Base-by-base conservation (phyloP, 2,113 vertebrate genomes). In the Nerophis ophidion region DNA sequence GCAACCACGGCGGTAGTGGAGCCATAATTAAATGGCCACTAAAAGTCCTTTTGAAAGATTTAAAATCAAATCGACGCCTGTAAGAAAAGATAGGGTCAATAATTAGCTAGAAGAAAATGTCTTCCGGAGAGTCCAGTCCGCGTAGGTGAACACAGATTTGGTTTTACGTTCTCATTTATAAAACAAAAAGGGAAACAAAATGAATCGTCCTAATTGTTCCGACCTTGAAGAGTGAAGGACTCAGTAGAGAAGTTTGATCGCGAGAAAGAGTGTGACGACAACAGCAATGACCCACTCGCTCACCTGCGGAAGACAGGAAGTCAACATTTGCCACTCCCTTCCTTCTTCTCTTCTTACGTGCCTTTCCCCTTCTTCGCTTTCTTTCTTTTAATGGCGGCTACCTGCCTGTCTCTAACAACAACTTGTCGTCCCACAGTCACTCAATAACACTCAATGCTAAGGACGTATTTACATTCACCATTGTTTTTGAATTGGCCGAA, bases 271-370 rank as follows among this genome's bases (percentile, higher is more conserved):
- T 34, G 19, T 35, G 26, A 77, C 57, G 51, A 61, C 60, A 66
- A 64, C 17, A 2, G 8, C 26, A 59, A 51, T 86, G 84, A 84
- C 48, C 82, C 54, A 11, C 17, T 40, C 36, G 14, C 54, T 56
- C 82, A 86, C 81, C 75, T 82, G 84, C 71, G 77, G 60, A 68
- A 71, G 68, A 74, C 91, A 90, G 90, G 91, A 93, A 93, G 86
- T 91, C 90, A 75, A 92, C 36, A 11, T 46, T 46, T 26, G 77
- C 81, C 85, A 71, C 82, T 70, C 77, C 82, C 76, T 81, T 61
- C 48, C 4, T 26, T 4, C 26, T 26, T 26, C 19, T 26, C 19
- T 26, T 26, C 14, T 56, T 12, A 4, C 40, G 0, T 6, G 11
- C 40, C n/a, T 19, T 36, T 42, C 53, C 17, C 14, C 50, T 52